Conservation (phyloP, 2,888 invertebrate genomes). For the Calameuta filiformis region DNA sequence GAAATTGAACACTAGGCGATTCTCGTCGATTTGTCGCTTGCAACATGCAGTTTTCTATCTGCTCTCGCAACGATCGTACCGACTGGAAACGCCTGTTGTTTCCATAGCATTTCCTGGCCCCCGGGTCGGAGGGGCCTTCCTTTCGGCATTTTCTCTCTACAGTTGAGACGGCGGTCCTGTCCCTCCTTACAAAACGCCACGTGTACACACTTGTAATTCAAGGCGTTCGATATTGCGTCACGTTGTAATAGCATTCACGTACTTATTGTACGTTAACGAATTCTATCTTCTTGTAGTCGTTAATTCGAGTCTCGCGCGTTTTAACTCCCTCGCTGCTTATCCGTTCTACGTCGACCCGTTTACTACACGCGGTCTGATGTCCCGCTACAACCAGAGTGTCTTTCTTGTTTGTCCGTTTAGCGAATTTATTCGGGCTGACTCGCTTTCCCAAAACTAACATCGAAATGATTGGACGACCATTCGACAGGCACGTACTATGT, state of each 20-base stretch:
- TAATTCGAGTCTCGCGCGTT: background rate
- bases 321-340: background rate
- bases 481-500: background rate
- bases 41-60: conserved; percentile 5
- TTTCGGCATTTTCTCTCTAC: background rate
- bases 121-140: background rate
- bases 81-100: background rate
- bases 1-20: background rate
- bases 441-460: background rate
- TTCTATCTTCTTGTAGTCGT: background rate
- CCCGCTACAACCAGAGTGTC: background rate
- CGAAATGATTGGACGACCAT: background rate
- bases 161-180: background rate
- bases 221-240: background rate
- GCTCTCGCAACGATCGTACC: background rate
- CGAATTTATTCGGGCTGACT: background rate
- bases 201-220: background rate
- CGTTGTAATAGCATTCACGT: background rate
- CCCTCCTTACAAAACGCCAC: background rate
- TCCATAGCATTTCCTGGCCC: background rate
- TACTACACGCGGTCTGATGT: background rate
- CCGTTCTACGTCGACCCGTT: background rate
- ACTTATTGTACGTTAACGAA: background rate
- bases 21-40: background rate
- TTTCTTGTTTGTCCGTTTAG: background rate